Conservation (phyloP, 2,888 invertebrate genomes). For the Polydesmus complanatus region DNA sequence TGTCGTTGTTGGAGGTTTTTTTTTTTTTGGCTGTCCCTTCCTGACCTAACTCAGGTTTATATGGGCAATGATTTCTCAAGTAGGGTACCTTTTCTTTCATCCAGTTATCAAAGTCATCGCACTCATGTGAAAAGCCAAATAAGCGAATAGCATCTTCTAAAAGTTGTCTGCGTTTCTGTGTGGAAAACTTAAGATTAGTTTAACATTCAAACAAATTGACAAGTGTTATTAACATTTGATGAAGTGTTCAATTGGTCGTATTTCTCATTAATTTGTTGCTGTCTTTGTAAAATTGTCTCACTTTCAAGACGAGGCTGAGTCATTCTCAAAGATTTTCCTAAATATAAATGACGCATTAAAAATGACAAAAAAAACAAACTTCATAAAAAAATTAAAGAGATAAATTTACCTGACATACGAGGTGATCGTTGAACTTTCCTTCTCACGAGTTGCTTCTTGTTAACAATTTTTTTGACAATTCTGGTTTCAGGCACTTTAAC, state of each 20-base stretch:
- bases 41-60: not conserved
- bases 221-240: conserved; percentile 40
- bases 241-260: conserved; percentile 68
- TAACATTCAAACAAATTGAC: conserved; percentile 3
- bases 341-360: not conserved
- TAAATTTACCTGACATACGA: not conserved
- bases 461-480: conserved; percentile 76
- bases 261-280: conserved; percentile 61
- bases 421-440: conserved; percentile 45
- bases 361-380: conserved; percentile 3
- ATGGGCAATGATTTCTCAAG: not conserved
- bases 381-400: not conserved
- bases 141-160: conserved; percentile 83
- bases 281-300: conserved; percentile 65
- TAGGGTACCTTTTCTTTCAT: conserved; percentile 63
- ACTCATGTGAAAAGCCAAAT: conserved; percentile 87
- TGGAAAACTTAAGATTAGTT: conserved; percentile 13
- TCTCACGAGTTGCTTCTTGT: conserved; percentile 71
- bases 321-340: conserved; percentile 4
- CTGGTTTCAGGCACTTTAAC: conserved; percentile 70
- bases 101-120: conserved; percentile 96
- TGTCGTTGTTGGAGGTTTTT: not conserved
- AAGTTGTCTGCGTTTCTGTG: conserved; percentile 58
- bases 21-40: too few relatives aligned
- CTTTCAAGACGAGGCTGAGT: conserved; percentile 40